These are phyloP conservation scores for Hyposmocoma kahamanoa DNA, from an alignment of 1,140 invertebrate species.

Conservation along the genomic window DNA sequence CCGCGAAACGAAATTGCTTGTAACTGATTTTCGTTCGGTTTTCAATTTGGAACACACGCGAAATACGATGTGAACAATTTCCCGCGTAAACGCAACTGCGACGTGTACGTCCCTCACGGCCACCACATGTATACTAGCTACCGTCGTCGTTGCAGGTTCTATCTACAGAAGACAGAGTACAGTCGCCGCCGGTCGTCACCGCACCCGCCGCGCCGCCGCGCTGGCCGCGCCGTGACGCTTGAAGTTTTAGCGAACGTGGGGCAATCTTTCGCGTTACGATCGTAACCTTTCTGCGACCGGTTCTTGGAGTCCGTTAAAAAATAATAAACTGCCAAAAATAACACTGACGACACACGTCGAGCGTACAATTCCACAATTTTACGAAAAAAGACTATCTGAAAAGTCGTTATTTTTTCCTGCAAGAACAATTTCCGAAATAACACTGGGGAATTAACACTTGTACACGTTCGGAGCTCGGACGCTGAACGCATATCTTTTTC, in stretches of 20 bases:
- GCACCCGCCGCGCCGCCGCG: neutral
- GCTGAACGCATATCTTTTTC: no score
- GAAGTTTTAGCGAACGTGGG: neutral
- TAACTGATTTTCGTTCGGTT: no score
- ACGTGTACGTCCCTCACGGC: constrained; percentile 16
- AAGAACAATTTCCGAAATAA: no score
- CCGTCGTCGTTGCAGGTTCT: neutral
- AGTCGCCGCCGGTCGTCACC: neutral
- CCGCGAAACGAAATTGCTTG: no score
- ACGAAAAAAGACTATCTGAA: constrained; percentile 2
- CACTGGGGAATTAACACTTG: no score
- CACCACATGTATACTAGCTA: constrained; percentile 11
- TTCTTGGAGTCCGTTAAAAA: constrained; percentile 23
- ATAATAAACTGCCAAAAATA: constrained; percentile 23
- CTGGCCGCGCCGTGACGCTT: neutral
- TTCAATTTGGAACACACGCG: neutral
- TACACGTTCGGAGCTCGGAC: no score
- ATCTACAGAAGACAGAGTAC: no score
- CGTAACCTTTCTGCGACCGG: constrained; percentile 27
- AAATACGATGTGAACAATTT: constrained; percentile 11
- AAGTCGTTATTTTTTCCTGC: neutral
- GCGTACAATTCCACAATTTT: constrained; percentile 12
- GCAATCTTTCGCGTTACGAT: constrained; percentile 9
- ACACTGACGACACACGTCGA: constrained; percentile 15
- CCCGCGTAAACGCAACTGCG: constrained; percentile 22